Percentiles rank a stretch among this genome's conserved stretches.
phyloP scores from a whole-genome alignment of 2,113 vertebrate genomes.

The Cochlearius cochlearius region DNA sequence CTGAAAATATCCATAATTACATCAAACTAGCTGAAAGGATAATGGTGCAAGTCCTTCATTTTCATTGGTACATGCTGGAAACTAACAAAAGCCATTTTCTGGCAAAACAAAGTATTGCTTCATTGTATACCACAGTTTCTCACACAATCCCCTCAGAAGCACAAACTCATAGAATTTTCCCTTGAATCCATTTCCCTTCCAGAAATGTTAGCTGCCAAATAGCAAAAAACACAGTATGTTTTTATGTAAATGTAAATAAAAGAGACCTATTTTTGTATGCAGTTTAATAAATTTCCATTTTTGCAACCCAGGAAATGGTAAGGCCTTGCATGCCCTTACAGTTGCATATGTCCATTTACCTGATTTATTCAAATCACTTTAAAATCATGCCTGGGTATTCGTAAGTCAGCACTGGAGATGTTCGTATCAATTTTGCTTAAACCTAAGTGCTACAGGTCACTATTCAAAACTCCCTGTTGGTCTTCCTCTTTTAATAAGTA shows the following conservation, averaged over 20 bases:
- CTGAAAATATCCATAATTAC: neutral
- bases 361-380: neutral
- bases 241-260: neutral
- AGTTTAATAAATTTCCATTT: neutral
- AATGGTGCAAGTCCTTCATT: neutral
- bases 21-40: neutral
- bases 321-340: neutral
- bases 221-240: neutral
- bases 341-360: neutral
- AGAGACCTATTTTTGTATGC: neutral
- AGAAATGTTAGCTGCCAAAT: neutral
- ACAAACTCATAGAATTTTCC: neutral
- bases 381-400: neutral
- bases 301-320: neutral
- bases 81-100: neutral
- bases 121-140: neutral
- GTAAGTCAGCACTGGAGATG: neutral
- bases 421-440: neutral
- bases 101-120: neutral
- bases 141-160: neutral
- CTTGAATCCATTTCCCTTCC: neutral
- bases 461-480: neutral
- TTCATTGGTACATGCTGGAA: neutral
- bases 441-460: neutral
- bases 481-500: neutral